phyloP scores from a whole-genome alignment of 2,113 vertebrate genomes.

The Bambusicola thoracicus region DNA sequence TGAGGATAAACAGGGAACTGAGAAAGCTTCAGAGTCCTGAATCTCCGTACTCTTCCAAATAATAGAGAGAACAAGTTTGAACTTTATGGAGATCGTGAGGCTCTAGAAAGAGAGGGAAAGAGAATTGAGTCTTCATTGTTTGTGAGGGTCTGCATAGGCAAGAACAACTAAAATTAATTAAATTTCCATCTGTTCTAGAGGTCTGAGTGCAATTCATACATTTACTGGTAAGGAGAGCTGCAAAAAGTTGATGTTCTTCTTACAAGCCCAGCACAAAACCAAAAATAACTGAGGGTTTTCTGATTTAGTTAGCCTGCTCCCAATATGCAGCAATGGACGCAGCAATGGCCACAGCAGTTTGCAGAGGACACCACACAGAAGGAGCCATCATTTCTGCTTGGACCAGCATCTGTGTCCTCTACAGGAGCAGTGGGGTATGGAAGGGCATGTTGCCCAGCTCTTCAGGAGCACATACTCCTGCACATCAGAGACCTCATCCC shows the following conservation, averaged over 20 bases:
- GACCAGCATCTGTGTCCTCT: background rate
- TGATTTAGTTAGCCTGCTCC: background rate
- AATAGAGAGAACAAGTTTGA: background rate
- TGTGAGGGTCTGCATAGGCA: background rate
- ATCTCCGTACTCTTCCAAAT: background rate
- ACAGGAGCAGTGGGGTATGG: background rate
- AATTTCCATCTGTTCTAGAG: slow-evolving; percentile 10
- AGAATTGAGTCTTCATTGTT: background rate
- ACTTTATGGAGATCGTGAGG: background rate
- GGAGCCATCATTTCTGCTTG: background rate
- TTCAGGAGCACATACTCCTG: too few relatives aligned
- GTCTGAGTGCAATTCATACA: background rate
- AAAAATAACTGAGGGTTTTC: background rate
- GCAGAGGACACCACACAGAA: background rate
- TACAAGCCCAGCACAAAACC: background rate
- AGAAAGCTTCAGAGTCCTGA: background rate
- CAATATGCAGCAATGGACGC: background rate
- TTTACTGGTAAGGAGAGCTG: slow-evolving; percentile 2
- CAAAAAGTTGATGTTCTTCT: background rate
- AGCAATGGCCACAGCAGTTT: background rate
- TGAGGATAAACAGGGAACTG: background rate
- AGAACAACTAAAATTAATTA: background rate
- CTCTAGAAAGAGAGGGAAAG: background rate
- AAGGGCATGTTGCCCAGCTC: fast-evolving
- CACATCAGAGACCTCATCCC: background rate